phyloP scores from a whole-genome alignment of 2,797 vertebrate species.

The Jordanella pulchra region DNA sequence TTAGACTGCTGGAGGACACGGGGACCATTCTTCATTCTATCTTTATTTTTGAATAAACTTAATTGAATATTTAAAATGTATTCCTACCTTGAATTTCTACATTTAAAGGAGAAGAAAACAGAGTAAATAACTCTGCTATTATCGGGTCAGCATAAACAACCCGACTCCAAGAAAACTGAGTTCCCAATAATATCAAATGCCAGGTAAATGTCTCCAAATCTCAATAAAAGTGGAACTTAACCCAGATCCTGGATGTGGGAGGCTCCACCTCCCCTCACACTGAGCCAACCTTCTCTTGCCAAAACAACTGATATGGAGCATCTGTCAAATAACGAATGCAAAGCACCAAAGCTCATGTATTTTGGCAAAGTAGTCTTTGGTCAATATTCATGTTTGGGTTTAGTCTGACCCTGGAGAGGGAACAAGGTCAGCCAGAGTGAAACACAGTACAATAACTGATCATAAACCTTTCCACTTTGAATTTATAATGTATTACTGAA shows the following conservation, averaged over 20 bases:
- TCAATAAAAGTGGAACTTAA: constrained; percentile 49
- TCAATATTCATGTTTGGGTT: constrained; percentile 58
- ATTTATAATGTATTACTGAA: neutral
- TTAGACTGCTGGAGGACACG: too few relatives aligned
- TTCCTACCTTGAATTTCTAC: neutral
- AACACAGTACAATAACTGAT: neutral
- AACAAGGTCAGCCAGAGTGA: constrained; percentile 55
- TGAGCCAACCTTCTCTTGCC: constrained; percentile 28
- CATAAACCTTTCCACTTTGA: neutral
- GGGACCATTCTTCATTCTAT: too few relatives aligned
- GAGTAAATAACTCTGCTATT: constrained; percentile 1
- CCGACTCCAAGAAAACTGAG: too few relatives aligned
- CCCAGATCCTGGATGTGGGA: constrained; percentile 55
- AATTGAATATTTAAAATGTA: neutral
- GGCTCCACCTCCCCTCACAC: constrained; percentile 5
- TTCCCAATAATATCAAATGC: constrained; percentile 28
- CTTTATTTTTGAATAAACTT: too few relatives aligned
- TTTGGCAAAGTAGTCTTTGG: constrained; percentile 58
- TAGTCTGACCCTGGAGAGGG: constrained; percentile 45
- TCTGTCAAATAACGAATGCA: constrained; percentile 42
- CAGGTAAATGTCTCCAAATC: constrained; percentile 59
- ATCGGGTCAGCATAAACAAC: neutral
- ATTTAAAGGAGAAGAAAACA: neutral
- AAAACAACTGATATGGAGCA: constrained; percentile 42
- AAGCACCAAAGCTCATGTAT: constrained; percentile 36